Percentiles rank a stretch among this genome's conserved stretches.
Evolutionary conservation across 2,888 invertebrate species (phyloP).

Genomic region (Tenthredo mesomela): DNA sequence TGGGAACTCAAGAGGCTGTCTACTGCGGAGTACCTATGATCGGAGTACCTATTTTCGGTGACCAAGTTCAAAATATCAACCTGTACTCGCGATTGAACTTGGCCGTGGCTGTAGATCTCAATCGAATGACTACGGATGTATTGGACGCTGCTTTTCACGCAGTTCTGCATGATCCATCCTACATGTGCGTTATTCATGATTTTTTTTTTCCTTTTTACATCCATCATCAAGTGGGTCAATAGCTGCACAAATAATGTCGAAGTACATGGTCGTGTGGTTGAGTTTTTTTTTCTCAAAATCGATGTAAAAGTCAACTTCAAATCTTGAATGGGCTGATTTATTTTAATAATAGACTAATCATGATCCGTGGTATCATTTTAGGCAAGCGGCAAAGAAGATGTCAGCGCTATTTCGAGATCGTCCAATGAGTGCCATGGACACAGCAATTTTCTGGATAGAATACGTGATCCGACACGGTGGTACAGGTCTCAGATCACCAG

Average conservation of each 20-base stretch:
- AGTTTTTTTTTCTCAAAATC: not conserved
- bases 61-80: constrained; percentile 67
- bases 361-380: constrained; percentile 35
- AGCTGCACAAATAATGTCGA: not conserved
- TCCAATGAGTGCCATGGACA: constrained; percentile 44
- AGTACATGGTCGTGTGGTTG: not conserved
- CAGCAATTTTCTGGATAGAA: constrained; percentile 45
- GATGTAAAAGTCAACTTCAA: constrained; percentile 49
- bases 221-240: not conserved
- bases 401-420: constrained; percentile 40
- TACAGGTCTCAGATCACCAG: constrained; percentile 33
- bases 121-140: constrained; percentile 60
- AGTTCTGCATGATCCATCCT: constrained; percentile 64
- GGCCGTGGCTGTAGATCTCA: constrained; percentile 60
- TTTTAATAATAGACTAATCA: not conserved
- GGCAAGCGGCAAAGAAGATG: constrained; percentile 57
- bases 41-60: constrained; percentile 65
- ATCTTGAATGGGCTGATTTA: not conserved
- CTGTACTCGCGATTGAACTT: constrained; percentile 62
- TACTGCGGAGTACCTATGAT: constrained; percentile 64
- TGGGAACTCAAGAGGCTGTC: constrained; percentile 66
- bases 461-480: constrained; percentile 46
- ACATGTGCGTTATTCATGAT: constrained; percentile 43
- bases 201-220: not conserved
- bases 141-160: constrained; percentile 63